A percentile compares a stretch with the other conserved stretches of the same genome.
Conservation (phyloP, 2,113 vertebrate species). For the Alligator sinensis region DNA sequence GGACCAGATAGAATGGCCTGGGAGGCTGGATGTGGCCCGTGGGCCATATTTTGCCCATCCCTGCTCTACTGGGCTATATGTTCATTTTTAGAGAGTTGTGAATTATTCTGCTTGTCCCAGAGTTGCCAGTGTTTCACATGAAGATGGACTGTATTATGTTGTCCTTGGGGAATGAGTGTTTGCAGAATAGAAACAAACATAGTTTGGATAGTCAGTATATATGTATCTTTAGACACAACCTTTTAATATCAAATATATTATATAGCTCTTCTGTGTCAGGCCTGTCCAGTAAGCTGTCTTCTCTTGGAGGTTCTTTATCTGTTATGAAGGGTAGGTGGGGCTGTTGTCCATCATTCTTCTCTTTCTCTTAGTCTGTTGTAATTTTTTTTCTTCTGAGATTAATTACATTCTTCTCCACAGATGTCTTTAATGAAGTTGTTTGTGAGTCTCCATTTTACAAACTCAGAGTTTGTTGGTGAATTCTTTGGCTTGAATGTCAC, state of each 20-base stretch:
- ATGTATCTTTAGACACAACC: neutral
- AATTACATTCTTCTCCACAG: neutral
- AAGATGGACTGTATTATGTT: no score
- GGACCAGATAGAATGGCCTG: no score
- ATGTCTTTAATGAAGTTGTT: no score
- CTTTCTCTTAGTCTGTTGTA: neutral
- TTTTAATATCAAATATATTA: neutral
- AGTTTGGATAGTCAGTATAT: neutral
- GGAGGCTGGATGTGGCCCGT: no score
- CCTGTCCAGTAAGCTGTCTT: neutral
- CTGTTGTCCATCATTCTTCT: neutral
- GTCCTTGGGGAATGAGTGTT: no score
- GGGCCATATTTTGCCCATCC: no score
- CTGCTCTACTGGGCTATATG: no score
- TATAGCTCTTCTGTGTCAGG: neutral
- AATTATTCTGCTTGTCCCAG: no score
- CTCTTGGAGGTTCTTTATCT: neutral
- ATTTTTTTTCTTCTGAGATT: neutral
- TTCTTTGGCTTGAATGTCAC: neutral
- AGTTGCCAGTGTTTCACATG: no score
- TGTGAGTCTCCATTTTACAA: neutral
- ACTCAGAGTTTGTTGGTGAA: neutral
- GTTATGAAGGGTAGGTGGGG: neutral
- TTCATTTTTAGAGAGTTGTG: no score
- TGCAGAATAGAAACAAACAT: no score